Conservation (phyloP, 37 sponge, comb jelly and placozoan species). For the Hexactinellida sp. region DNA sequence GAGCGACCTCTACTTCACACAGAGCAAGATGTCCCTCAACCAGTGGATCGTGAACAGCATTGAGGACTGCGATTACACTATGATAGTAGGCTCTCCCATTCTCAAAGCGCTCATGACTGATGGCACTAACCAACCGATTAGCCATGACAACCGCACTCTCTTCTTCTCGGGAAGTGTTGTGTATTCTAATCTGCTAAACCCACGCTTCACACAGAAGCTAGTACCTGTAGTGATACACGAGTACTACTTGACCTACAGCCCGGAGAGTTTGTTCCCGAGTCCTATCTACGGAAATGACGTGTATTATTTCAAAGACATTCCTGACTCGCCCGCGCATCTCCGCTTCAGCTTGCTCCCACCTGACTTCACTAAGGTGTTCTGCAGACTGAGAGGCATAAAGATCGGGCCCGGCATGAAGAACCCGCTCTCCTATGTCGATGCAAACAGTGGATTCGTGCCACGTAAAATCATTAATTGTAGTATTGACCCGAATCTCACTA, state of each 20-base stretch:
- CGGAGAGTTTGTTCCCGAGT: not conserved
- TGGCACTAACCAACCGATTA: not conserved
- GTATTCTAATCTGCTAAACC: not conserved
- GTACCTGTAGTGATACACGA: not conserved
- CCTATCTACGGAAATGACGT: not conserved
- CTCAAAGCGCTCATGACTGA: not conserved
- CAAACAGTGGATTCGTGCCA: not conserved
- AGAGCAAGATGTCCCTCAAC: not conserved
- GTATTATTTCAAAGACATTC: not conserved
- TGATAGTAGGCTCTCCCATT: conserved; percentile 4
- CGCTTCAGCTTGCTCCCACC: not conserved
- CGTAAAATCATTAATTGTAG: not conserved
- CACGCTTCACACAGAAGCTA: not conserved
- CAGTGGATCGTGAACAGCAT: not conserved
- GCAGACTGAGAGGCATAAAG: not conserved
- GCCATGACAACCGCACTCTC: not conserved
- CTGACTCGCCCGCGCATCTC: not conserved
- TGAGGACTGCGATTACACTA: not conserved
- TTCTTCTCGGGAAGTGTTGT: not conserved
- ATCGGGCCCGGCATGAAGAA: not conserved
- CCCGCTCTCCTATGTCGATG: not conserved
- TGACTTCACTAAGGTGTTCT: not conserved
- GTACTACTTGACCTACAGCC: not conserved
- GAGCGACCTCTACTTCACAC: not conserved
- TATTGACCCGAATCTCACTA: not conserved